Evolutionary conservation across 2,888 invertebrate genomes (phyloP), one percentile per base, ranked within the genome.

Genomic region (Arge pagana): DNA sequence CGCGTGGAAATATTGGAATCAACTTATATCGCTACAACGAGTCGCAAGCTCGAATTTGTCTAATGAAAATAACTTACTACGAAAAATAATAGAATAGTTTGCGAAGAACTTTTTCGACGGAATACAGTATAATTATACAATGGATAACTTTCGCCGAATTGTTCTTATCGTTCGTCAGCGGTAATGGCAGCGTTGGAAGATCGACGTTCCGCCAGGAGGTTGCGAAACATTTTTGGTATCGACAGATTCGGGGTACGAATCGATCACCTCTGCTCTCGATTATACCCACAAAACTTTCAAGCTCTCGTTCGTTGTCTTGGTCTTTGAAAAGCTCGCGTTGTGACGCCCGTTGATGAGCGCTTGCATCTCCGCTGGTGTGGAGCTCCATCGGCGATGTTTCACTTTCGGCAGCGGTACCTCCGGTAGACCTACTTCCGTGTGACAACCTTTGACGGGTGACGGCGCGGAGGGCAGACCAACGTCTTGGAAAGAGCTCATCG

Each of bases 401-500:
- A 68, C 54, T 36, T 68, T 70, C 16, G 71, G 68, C 11, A 69
- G 23, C 3, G 74, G 70, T 24, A 74, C 65, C 45, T 70, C 69
- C 0, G 76, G 76, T n/a, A 76, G 49, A 1, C 76, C 76, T 7
- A 76, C 62, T 48, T 74, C 76, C 7, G 72, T 67, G 53, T 76
- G 76, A 54, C 67, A 74, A 11, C 68, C 70, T 48, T 70, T 76
- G 4, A 71, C 59, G 1, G 70, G 67, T 3, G 64, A 67, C 10
- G 59, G 54, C 7, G 58, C 48, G 11, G 52, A 33, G 0, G 89
- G 89, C 65, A 90, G 79, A 8, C 89, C 89, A 39, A 90, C 84
- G 69, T 91, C 90, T 77, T 90, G 89, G 71, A 90, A 90, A 5
- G 90, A 90, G 73, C 85, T 90, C 82, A 91, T 88, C 6, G 90